Conservation (phyloP, 2,888 invertebrate species). For the Rotaria sp. region DNA sequence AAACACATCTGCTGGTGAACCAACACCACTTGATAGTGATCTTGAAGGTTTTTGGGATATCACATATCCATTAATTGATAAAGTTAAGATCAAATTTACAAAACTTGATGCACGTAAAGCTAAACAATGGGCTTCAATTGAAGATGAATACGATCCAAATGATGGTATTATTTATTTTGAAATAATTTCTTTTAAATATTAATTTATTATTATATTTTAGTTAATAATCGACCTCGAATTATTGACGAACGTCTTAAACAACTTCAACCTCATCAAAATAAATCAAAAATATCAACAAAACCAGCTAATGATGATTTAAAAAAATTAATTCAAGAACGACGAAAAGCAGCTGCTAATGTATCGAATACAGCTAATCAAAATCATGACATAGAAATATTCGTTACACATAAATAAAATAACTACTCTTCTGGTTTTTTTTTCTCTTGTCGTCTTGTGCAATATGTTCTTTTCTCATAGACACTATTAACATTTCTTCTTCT, state of each 20-base stretch:
- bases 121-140: conserved; percentile 50
- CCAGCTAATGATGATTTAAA: neutral
- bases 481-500: neutral
- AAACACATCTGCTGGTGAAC: neutral
- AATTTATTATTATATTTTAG: neutral
- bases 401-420: neutral
- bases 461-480: neutral
- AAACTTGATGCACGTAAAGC: conserved; percentile 52
- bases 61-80: conserved; percentile 81
- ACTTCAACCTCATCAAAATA: neutral
- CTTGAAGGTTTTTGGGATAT: conserved; percentile 95
- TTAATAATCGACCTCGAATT: neutral
- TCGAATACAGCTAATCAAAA: neutral
- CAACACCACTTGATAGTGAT: conserved; percentile 74
- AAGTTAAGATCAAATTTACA: conserved; percentile 71
- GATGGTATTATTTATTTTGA: neutral
- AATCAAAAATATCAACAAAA: neutral
- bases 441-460: neutral
- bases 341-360: neutral
- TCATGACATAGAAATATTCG: neutral
- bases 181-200: no score
- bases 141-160: conserved; percentile 25
- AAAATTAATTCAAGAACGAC: conserved; percentile 26
- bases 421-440: neutral
- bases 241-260: neutral